Conservation (phyloP, 2,888 invertebrate species). For the Leptopilina drosophilae region DNA sequence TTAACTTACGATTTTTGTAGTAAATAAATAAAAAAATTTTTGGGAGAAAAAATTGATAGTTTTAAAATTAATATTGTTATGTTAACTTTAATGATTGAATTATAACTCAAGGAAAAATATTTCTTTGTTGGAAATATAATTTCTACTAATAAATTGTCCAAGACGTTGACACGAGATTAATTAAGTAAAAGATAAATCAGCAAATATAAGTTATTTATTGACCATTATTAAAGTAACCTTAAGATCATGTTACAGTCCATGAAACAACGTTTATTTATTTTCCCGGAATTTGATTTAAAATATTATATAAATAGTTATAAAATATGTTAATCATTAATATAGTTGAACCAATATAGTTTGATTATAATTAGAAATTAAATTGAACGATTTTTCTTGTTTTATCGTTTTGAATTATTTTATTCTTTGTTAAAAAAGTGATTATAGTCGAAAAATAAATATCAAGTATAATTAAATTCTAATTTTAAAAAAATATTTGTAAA, state of each 20-base stretch:
- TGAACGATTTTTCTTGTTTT: too few relatives aligned
- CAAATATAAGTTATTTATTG: constrained; percentile 27
- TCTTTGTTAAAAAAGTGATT: too few relatives aligned
- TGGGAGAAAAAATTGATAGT: not conserved
- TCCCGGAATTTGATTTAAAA: not conserved
- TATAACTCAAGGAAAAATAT: not conserved
- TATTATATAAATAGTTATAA: too few relatives aligned
- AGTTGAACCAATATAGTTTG: too few relatives aligned
- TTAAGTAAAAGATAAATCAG: constrained; percentile 24
- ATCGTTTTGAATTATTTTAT: too few relatives aligned
- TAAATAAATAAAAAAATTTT: too few relatives aligned
- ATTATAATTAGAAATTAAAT: too few relatives aligned
- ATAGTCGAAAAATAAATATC: too few relatives aligned
- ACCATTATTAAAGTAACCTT: not conserved
- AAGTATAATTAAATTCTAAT: too few relatives aligned
- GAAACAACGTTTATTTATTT: constrained; percentile 2
- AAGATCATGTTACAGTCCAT: constrained; percentile 12
- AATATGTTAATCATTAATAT: too few relatives aligned
- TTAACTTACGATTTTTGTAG: too few relatives aligned
- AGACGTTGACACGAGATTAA: constrained; percentile 30
- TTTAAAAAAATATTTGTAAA: too few relatives aligned
- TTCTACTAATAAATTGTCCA: constrained; percentile 35
- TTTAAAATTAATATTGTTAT: not conserved
- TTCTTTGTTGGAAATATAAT: not conserved
- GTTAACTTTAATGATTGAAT: not conserved